These are phyloP conservation scores for Bergia sp. DNA, from an alignment of 92 coral and sea anemone genomes.

Conservation along the genomic window DNA sequence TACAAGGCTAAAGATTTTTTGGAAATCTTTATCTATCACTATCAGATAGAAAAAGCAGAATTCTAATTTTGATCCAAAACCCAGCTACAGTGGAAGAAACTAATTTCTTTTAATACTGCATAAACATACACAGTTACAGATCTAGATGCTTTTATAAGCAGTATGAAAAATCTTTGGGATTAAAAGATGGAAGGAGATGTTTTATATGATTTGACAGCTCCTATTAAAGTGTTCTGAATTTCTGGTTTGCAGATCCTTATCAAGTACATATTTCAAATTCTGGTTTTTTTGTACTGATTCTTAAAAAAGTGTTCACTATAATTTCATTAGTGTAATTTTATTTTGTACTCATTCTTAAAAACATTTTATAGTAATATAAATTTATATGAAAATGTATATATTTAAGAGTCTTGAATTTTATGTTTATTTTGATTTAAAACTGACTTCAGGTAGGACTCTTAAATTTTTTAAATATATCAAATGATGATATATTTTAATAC, in stretches of 20 bases:
- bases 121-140: too few species aligned
- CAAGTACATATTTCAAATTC: background rate
- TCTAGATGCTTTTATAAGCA: background rate
- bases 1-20: background rate
- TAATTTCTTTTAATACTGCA: background rate
- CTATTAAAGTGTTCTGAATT: background rate
- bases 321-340: too few species aligned
- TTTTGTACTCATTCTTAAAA: too few species aligned
- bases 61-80: background rate
- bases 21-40: background rate
- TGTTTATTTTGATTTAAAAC: background rate
- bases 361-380: background rate
- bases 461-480: too few species aligned
- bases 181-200: background rate
- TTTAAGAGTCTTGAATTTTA: too few species aligned
- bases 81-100: too few species aligned
- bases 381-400: too few species aligned
- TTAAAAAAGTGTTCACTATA: background rate
- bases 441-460: background rate
- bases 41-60: background rate
- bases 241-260: background rate
- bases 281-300: background rate
- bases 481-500: background rate
- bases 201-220: background rate
- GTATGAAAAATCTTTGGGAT: background rate